Conservation (phyloP, 37 sponge, comb jelly and placozoan species). For the Amphimedon queenslandica region DNA sequence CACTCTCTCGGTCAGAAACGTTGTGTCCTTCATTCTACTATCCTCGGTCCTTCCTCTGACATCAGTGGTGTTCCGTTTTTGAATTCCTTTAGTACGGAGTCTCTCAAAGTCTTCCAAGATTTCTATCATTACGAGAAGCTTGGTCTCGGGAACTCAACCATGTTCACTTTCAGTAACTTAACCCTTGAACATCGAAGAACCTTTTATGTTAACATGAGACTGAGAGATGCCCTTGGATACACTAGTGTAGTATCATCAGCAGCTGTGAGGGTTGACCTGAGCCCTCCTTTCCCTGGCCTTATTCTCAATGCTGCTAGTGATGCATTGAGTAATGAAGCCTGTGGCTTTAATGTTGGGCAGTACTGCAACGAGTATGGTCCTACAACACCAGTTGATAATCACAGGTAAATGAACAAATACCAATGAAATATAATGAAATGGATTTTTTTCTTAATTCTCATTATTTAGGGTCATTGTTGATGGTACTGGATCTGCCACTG, state of each 20-base stretch:
- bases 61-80: constrained; percentile 2
- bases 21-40: constrained; percentile 60
- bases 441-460: not conserved
- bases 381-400: constrained; percentile 6
- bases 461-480: constrained; percentile 70
- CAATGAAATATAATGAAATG: too few relatives aligned
- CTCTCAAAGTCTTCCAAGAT: constrained; percentile 18
- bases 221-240: constrained; percentile 67
- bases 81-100: constrained; percentile 44
- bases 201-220: constrained; percentile 62
- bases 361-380: constrained; percentile 24
- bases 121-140: constrained; percentile 70
- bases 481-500: constrained; percentile 55
- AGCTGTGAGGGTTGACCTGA: constrained; percentile 68
- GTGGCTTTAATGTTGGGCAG: constrained; percentile 21
- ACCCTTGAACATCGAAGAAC: constrained; percentile 24
- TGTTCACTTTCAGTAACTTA: constrained; percentile 22
- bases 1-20: constrained; percentile 33
- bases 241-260: constrained; percentile 46
- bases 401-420: constrained; percentile 53
- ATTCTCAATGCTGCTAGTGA: constrained; percentile 40
- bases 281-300: constrained; percentile 68
- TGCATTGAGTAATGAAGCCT: constrained; percentile 21
- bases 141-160: constrained; percentile 56
- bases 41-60: constrained; percentile 52